phyloP scores from a whole-genome alignment of 2,888 invertebrate genomes.

The Eueremaeus valkanovi region DNA sequence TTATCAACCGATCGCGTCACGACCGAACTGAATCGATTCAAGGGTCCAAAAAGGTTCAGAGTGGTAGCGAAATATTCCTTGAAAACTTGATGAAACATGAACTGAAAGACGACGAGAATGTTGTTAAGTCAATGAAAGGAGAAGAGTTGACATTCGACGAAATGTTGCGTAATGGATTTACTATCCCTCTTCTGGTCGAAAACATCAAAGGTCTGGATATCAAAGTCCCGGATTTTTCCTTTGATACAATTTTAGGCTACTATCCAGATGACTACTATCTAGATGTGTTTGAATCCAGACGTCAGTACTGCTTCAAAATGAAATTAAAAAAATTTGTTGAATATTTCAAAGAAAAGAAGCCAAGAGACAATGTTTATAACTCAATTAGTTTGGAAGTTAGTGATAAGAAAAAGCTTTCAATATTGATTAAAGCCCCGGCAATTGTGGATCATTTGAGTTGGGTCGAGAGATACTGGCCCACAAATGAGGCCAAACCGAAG shows the following conservation, averaged over 20 bases:
- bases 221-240: constrained; percentile 63
- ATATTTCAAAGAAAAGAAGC: constrained; percentile 65
- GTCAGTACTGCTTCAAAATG: constrained; percentile 77
- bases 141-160: constrained; percentile 62
- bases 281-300: constrained; percentile 80
- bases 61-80: constrained; percentile 1
- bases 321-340: constrained; percentile 73
- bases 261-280: constrained; percentile 65
- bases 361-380: constrained; percentile 63
- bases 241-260: constrained; percentile 64
- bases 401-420: constrained; percentile 87
- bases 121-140: constrained; percentile 57
- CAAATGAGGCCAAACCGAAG: constrained; percentile 62
- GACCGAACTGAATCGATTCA: constrained; percentile 26
- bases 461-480: constrained; percentile 72
- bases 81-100: not conserved
- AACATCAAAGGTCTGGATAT: constrained; percentile 66
- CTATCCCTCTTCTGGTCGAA: constrained; percentile 63
- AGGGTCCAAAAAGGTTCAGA: not conserved
- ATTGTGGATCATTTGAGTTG: constrained; percentile 74
- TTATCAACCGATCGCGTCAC: constrained; percentile 38
- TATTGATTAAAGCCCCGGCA: constrained; percentile 69
- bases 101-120: not conserved
- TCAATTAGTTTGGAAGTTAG: constrained; percentile 69
- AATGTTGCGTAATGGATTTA: constrained; percentile 64